Percentiles rank a stretch among this genome's conserved stretches.
These are phyloP conservation scores for Microplitis demolitor DNA, from an alignment of 1,140 invertebrate species.

Conservation along the genomic window DNA sequence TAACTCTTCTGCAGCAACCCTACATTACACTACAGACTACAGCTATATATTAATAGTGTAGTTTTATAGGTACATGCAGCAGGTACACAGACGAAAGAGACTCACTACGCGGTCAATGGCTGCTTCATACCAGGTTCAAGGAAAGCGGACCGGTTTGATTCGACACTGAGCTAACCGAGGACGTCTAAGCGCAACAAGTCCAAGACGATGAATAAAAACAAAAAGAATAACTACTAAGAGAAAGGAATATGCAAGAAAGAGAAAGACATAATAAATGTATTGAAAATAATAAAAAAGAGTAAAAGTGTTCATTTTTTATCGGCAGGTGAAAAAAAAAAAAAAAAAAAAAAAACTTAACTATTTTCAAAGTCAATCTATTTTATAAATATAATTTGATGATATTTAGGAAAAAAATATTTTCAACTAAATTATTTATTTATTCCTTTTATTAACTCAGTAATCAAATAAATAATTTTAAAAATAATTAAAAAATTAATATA, in stretches of 20 bases:
- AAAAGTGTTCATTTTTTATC: not conserved
- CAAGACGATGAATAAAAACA: not conserved
- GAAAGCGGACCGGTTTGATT: conserved; percentile 58
- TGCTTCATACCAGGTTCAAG: conserved; percentile 58
- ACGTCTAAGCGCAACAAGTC: conserved; percentile 40
- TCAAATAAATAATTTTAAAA: too few relatives aligned
- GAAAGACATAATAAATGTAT: not conserved
- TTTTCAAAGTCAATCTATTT: not conserved
- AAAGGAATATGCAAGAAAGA: not conserved
- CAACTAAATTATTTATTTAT: too few relatives aligned
- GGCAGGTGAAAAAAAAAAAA: not conserved
- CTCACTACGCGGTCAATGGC: conserved; percentile 54
- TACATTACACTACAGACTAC: too few relatives aligned
- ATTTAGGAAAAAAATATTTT: too few relatives aligned
- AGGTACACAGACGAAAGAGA: conserved; percentile 34
- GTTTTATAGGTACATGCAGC: not conserved
- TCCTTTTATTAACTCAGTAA: too few relatives aligned
- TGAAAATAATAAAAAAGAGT: conserved; percentile 3
- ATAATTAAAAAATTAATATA: conserved; percentile 2
- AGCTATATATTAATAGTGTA: too few relatives aligned
- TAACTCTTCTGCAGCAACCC: too few relatives aligned
- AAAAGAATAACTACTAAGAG: not conserved
- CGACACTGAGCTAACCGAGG: conserved; percentile 47
- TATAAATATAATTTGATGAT: not conserved
- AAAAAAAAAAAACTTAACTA: not conserved